phyloP scores from a whole-genome alignment of 2,888 invertebrate genomes.

The Teleiodes luculella region DNA sequence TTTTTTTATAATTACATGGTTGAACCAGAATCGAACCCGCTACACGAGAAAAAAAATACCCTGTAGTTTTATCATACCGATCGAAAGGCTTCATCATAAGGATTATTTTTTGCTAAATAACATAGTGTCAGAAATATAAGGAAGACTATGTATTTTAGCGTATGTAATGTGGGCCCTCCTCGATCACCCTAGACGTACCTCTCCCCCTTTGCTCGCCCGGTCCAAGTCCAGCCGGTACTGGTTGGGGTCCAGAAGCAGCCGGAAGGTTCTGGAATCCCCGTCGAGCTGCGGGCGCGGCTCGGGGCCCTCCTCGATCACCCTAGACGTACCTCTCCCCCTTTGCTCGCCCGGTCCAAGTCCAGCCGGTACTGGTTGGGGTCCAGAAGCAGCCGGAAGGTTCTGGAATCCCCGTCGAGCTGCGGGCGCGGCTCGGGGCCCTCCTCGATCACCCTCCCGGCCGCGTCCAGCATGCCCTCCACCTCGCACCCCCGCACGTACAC shows the following conservation, averaged over 20 bases:
- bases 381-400: constrained; percentile 95
- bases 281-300: constrained; percentile 91
- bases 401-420: constrained; percentile 89
- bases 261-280: constrained; percentile 93
- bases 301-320: constrained; percentile 97
- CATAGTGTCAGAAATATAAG: no score
- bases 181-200: no score
- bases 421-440: constrained; percentile 96
- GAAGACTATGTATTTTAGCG: no score
- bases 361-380: constrained; percentile 98
- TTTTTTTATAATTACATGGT: no score
- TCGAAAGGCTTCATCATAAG: no score
- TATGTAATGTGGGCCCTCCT: no score
- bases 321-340: constrained; percentile 85
- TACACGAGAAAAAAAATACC: no score
- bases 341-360: constrained; percentile 91
- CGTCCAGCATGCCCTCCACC: constrained; percentile 98
- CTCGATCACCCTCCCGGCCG: constrained; percentile 96
- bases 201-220: constrained; percentile 86
- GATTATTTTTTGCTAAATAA: no score
- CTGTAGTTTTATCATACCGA: no score
- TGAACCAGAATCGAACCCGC: no score
- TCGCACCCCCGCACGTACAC: constrained; percentile 97
- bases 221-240: constrained; percentile 97
- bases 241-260: constrained; percentile 97